Percentiles rank a stretch among this genome's conserved stretches.
Evolutionary conservation across 2,797 vertebrate species (phyloP).

Genomic region (Liparis tanakae): DNA sequence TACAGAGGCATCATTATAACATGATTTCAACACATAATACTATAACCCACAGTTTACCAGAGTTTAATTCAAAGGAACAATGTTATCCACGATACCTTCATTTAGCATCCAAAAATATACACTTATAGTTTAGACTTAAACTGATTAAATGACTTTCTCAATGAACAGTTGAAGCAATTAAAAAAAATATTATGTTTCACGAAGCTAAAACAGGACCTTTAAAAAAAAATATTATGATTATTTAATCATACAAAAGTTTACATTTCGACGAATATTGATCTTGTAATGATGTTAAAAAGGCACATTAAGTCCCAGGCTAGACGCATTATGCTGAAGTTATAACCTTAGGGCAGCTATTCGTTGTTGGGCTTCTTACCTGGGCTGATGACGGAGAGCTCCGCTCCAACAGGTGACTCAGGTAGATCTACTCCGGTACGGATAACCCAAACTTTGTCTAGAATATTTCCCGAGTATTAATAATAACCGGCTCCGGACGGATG

Average conservation of each 20-base stretch:
- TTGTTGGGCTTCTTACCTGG: constrained; percentile 44
- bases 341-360: not conserved
- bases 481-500: not conserved
- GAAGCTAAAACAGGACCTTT: not conserved
- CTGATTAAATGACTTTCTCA: not conserved
- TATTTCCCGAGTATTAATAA: not conserved
- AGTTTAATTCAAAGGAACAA: not conserved
- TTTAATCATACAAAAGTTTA: not conserved
- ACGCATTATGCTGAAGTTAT: not conserved
- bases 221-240: too few relatives aligned
- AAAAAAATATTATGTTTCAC: not conserved
- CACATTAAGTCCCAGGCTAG: not conserved
- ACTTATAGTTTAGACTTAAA: not conserved
- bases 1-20: constrained; percentile 6
- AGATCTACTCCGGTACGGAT: not conserved
- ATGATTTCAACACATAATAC: not conserved
- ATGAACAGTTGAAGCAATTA: not conserved
- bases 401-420: constrained; percentile 46
- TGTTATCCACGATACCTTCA: not conserved
- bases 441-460: not conserved
- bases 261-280: not conserved
- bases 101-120: too few relatives aligned
- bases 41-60: constrained; percentile 4
- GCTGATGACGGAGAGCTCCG: not conserved
- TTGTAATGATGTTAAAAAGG: too few relatives aligned